These are phyloP conservation scores for Hyppa rectilinea DNA, from an alignment of 2,888 invertebrate genomes.

Conservation along the genomic window DNA sequence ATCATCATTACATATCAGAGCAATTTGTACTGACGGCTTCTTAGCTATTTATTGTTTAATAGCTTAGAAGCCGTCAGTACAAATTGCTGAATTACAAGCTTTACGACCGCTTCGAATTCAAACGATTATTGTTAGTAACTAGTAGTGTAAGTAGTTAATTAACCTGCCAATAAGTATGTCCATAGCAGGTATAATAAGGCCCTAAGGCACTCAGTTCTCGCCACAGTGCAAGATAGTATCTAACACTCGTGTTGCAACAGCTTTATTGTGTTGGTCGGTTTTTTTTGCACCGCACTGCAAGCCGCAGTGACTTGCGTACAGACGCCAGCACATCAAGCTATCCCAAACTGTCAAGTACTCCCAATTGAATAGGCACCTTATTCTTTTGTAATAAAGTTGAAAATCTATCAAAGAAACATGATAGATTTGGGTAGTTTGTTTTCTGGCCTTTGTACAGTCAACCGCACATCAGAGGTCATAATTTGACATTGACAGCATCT, in stretches of 20 bases:
- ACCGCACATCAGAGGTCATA: not conserved
- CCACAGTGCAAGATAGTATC: constrained; percentile 14
- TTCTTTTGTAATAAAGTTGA: too few species aligned
- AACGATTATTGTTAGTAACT: constrained; percentile 16
- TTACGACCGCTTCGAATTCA: constrained; percentile 1
- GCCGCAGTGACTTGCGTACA: not conserved
- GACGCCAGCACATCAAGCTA: too few species aligned
- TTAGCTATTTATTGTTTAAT: too few species aligned
- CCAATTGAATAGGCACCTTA: too few species aligned
- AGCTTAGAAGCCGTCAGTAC: too few species aligned
- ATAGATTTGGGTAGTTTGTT: too few species aligned
- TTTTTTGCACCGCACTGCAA: constrained; percentile 4
- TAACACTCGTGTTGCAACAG: constrained; percentile 17
- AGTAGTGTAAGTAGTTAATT: constrained; percentile 27
- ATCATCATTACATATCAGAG: too few species aligned
- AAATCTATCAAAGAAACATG: too few species aligned
- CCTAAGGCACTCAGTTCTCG: not conserved
- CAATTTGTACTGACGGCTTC: not conserved
- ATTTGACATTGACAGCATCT: not conserved
- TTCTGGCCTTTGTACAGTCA: too few species aligned
- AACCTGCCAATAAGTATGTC: constrained; percentile 24
- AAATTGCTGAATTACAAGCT: too few species aligned
- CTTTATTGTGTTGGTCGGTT: not conserved
- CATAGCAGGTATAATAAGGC: constrained; percentile 3
- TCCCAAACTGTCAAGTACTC: too few species aligned